Conservation (phyloP, 2,113 vertebrate genomes). For the Camelus dromedarius region DNA sequence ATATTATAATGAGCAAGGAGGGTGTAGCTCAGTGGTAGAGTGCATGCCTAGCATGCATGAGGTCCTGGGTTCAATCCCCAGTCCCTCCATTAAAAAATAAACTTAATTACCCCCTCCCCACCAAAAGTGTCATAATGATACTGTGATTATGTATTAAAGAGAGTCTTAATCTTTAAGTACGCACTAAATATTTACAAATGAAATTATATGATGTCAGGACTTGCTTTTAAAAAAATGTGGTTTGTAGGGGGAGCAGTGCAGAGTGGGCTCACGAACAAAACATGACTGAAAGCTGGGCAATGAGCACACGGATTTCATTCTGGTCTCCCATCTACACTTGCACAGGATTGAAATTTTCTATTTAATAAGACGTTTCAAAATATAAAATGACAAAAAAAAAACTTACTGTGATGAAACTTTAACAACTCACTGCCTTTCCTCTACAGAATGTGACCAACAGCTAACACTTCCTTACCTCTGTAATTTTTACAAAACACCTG, state of each 20-base stretch:
- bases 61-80: no score
- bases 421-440: background rate
- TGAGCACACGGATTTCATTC: accelerated
- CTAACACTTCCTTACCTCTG: background rate
- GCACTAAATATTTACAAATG: background rate
- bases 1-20: no score
- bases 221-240: background rate
- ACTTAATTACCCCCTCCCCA: no score
- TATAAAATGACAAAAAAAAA: background rate
- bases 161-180: background rate
- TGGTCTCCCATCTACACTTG: background rate
- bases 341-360: background rate
- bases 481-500: background rate
- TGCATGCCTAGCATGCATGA: no score
- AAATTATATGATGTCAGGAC: background rate
- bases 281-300: no score
- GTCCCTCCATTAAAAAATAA: no score
- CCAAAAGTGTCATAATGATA: background rate
- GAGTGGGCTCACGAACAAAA: background rate
- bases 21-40: no score
- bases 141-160: background rate
- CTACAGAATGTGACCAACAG: background rate
- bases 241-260: background rate
- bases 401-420: background rate
- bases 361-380: background rate